Evolutionary conservation across 1,140 invertebrate species (phyloP).

Genomic region (Ridgeia piscesae): DNA sequence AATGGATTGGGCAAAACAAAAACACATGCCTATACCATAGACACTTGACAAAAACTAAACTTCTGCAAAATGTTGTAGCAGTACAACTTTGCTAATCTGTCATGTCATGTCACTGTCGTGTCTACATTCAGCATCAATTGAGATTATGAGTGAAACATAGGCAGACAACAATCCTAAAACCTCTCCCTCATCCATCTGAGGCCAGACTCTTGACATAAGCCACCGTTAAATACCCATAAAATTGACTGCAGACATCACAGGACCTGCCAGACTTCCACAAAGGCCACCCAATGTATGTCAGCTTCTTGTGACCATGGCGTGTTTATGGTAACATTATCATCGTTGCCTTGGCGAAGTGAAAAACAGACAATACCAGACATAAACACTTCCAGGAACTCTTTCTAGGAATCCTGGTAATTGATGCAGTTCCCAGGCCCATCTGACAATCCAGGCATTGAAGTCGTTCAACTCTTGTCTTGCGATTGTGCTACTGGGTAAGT

Average conservation of each 20-base stretch:
- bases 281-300: neutral
- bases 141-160: no score
- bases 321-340: neutral
- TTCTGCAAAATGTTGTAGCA: no score
- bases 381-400: neutral
- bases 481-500: neutral
- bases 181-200: no score
- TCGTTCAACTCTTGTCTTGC: neutral
- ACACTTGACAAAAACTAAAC: no score
- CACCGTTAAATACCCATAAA: no score
- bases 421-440: neutral
- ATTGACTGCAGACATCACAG: neutral
- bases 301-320: neutral
- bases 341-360: neutral
- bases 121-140: no score
- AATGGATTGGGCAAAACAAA: no score
- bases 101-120: no score
- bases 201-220: no score
- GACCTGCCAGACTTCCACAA: neutral
- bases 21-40: no score
- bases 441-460: conserved; percentile 4
- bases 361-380: neutral
- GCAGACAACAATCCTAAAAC: no score
- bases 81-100: no score
- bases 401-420: neutral